Evolutionary conservation across 2,797 vertebrate genomes (phyloP), one percentile per base, ranked within the genome.

Genomic region (Thamnophis elegans): DNA sequence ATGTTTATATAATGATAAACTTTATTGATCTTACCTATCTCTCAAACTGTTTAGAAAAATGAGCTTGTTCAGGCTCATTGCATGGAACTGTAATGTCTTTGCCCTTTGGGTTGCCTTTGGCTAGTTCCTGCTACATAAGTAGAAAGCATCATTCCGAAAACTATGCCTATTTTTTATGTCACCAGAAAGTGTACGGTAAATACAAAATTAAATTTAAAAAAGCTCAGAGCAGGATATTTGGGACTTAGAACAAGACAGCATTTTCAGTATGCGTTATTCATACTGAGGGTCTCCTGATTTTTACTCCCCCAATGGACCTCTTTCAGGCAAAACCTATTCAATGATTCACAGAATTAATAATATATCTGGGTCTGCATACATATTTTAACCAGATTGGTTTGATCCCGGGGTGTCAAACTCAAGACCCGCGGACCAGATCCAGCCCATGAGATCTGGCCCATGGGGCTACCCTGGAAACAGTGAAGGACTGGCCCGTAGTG

Each of bases 61-160:
- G 62, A 59, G 60, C 53, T 93, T 89, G 59, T 86, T 86, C 42
- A 59, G 28, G 65, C 8, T 56, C 22, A 85, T 58, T 54, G 58
- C 20, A 5, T 55, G n/a, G 28, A 78, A 5, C 25, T 54, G 89
- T 28, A 78, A 54, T 60, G 62, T 26, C 53, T 92, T 90, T 93
- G 82, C 82, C 88, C 87, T 85, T n/a, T 56, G 54, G 62, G n/a
- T 36, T 87, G 91, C 62, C 85, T 62, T 87, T 82, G 65, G 88
- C 89, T 62, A 58, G 55, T 78, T 86, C 87, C 28, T 68, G 59
- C 60, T 91, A 54, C 68, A 32, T 65, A 87, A 90, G 26, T 88
- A 90, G 85, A 87, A 91, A 92, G 32, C 55, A n/a, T n/a, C 8
- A 14, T 90, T n/a, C 55, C 89, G n/a, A 91, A 93, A 68, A 56